Conservation (phyloP, 1,140 invertebrate species). For the Psilanteris sp. region DNA sequence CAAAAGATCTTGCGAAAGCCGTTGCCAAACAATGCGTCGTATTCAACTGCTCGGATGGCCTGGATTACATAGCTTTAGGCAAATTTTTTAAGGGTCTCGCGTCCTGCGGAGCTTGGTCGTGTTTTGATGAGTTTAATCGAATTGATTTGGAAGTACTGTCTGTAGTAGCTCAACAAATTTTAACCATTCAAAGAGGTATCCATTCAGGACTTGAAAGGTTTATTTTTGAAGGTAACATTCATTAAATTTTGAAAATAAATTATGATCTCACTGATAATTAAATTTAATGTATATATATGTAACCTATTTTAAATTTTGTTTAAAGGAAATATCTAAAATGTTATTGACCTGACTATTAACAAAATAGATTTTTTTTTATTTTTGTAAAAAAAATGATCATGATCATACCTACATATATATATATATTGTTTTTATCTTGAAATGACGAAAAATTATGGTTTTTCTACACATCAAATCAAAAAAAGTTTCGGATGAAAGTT, state of each 20-base stretch:
- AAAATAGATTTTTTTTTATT: too few relatives aligned
- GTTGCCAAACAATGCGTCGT: constrained; percentile 98
- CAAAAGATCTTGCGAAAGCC: constrained; percentile 97
- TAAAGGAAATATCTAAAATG: too few relatives aligned
- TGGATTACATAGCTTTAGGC: constrained; percentile 95
- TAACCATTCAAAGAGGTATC: constrained; percentile 89
- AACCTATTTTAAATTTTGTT: too few relatives aligned
- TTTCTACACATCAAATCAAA: too few relatives aligned
- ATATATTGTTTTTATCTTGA: too few relatives aligned
- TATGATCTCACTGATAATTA: too few relatives aligned
- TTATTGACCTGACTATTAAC: too few relatives aligned
- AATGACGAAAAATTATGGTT: too few relatives aligned
- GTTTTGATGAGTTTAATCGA: constrained; percentile 97
- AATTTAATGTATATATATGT: too few relatives aligned
- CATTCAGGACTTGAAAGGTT: constrained; percentile 88
- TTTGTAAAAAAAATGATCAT: too few relatives aligned
- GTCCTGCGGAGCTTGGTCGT: constrained; percentile 97
- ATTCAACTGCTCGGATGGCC: constrained; percentile 96
- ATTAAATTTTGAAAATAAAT: constrained; percentile 9
- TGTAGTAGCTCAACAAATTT: constrained; percentile 94
- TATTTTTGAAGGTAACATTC: constrained; percentile 88
- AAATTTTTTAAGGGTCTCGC: constrained; percentile 99
- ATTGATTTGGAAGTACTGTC: constrained; percentile 93
- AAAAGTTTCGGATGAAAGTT: too few relatives aligned
- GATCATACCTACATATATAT: too few relatives aligned